These are phyloP conservation scores for Notothenia rossii DNA, from an alignment of 2,113 vertebrate species.

Conservation along the genomic window DNA sequence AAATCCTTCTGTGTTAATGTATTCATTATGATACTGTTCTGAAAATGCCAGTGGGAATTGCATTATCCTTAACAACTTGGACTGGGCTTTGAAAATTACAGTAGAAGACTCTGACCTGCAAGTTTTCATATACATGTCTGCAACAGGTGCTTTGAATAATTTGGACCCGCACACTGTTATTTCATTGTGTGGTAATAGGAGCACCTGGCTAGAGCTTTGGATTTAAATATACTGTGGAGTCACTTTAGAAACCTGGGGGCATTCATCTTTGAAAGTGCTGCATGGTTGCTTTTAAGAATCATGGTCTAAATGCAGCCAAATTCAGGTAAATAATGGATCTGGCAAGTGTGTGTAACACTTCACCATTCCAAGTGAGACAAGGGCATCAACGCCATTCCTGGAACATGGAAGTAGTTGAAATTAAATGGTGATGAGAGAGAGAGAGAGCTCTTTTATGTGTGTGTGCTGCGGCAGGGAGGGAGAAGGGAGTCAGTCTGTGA, in stretches of 20 bases:
- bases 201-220: too few species aligned
- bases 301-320: neutral
- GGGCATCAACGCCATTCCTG: too few species aligned
- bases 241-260: neutral
- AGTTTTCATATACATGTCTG: neutral
- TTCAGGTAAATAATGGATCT: neutral
- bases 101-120: neutral
- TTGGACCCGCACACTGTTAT: neutral
- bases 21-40: too few species aligned
- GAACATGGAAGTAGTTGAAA: conserved; percentile 16
- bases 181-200: neutral
- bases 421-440: conserved; percentile 3
- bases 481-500: conserved; percentile 42
- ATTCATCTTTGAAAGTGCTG: neutral
- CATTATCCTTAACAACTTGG: neutral
- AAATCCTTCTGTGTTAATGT: too few species aligned
- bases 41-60: neutral
- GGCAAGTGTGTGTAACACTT: neutral
- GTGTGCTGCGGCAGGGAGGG: conserved; percentile 35
- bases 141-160: neutral
- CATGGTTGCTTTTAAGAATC: neutral
- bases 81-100: neutral
- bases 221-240: neutral
- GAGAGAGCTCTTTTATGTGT: conserved; percentile 21
- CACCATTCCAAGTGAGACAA: neutral